Evolutionary conservation across 2,113 vertebrate species (phyloP), one percentile per base, ranked within the genome.

Genomic region (Passer montanus): DNA sequence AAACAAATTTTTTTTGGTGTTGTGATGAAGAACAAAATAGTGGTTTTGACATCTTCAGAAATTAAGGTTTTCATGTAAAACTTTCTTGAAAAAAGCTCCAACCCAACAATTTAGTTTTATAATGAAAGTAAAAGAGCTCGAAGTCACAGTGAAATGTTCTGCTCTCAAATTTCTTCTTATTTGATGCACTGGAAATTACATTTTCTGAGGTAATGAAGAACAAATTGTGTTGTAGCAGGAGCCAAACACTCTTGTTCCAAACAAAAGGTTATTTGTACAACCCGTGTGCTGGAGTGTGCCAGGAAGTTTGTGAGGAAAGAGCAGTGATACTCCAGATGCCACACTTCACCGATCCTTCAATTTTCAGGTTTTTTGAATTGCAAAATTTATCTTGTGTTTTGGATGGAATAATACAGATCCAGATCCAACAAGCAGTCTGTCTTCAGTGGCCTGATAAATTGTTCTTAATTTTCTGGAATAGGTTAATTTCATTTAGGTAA

Each of bases 381-480:
- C 17, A 2, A 64, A 91, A 12, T 76, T 91, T 62, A 30, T 72
- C 41, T 55, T 50, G 13, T 52, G 44, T 78, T 86, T 84, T 94
- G 84, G 68, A 35, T 75, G 73, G 52, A 67, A 81, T 77, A 81
- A 50, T 20, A 84, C 56, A 78, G 69, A n/a, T 84, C 39, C 60
- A 75, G 37, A 60, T 84, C 89, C 87, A 78, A n/a, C 64, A 78
- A 78, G 31, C 56, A 82, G 52, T 64, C 52, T 52, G 56, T 90
- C 72, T 93, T 91, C 93, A 85, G 44, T 93, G 80, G 52, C 56
- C 52, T 95, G 92, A 90, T 81, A 93, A 94, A 97, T 92, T 89
- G 60, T 59, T 89, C 89, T 64, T 94, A 77, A 92, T 95, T 89
- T 87, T 95, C 58, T 84, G 81, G 70, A 94, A 87, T 35, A 79